Base-by-base conservation (phyloP, 2,797 vertebrate species). In the Gymnoscopelus braueri region DNA sequence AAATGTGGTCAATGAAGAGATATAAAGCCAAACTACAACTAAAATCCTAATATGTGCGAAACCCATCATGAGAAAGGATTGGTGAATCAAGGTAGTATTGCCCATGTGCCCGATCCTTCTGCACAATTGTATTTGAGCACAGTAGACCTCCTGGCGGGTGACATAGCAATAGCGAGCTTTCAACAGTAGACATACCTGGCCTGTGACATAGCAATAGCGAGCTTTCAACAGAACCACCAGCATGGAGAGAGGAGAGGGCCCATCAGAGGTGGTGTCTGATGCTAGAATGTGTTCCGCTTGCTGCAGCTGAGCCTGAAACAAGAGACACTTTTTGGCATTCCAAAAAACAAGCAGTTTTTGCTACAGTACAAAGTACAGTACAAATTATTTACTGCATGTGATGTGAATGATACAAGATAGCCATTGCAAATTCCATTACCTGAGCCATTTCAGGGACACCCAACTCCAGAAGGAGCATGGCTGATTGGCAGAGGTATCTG, bases 391-490 rank as follows among this genome's bases (percentile, higher is more conserved):
- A 51, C 50, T 57, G 32, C 11, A 58, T 58, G 29, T 14, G 35
- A 7, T 26, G 57, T n/a, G 0, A 13, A 59, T 58, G 39, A 12
- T 7, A 7, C 3, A 1, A 12, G 47, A 23, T 11, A 57, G 53
- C 48, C 3, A 10, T 29, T 48, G 48, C 0, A 70, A 80, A 49
- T 3, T 52, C 24, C 14, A 57, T 80, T 80, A 97, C 97, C 95
- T 95, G 87, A 49, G 95, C 96, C 0, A 94, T 86, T 51, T 90
- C 84, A 56, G 95, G 90, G 26, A 91, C 91, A 5, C 96, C 94
- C 1, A 98, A 67, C 39, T 92, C 93, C 74, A 97, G 79, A 0
- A 98, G 91, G 15, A 97, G 82, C 66, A 82, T 93, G 66, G 93
- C 89, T 26, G 95, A 82, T 1, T 95, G 95, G 81, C 95, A 96